These are phyloP conservation scores for Pilophorus perplexus DNA, from an alignment of 2,888 invertebrate genomes.

Conservation along the genomic window DNA sequence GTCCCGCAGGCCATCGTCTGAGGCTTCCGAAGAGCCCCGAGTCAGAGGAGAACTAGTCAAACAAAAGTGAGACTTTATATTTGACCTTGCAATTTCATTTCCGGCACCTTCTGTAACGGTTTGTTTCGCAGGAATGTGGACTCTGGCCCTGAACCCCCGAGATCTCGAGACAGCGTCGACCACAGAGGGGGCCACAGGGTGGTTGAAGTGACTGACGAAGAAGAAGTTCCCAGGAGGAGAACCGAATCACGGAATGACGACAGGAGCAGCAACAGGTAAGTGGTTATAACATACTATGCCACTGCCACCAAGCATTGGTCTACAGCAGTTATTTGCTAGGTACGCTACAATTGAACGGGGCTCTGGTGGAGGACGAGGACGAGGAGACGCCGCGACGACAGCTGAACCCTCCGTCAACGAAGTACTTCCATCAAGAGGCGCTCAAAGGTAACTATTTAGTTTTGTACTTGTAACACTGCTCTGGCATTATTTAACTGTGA, in stretches of 20 bases:
- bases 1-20: constrained; percentile 39
- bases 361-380: constrained; percentile 13
- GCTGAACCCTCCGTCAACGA: constrained; percentile 66
- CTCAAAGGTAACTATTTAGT: background rate
- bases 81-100: no score
- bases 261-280: constrained; percentile 7
- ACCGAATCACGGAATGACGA: constrained; percentile 9
- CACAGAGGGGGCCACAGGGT: constrained; percentile 37
- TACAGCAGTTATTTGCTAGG: constrained; percentile 50
- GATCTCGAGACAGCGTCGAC: background rate
- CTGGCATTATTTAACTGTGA: background rate
- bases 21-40: constrained; percentile 35
- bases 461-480: background rate
- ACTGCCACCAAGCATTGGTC: background rate
- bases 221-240: constrained; percentile 5
- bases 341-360: constrained; percentile 59
- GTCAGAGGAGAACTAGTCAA: constrained; percentile 34
- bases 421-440: constrained; percentile 58
- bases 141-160: constrained; percentile 6
- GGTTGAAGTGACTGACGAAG: constrained; percentile 26
- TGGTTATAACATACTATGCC: no score
- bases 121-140: constrained; percentile 19
- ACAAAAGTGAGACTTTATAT: constrained; percentile 12
- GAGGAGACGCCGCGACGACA: constrained; percentile 49
- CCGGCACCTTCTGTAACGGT: no score